Conservation (phyloP, 2,888 invertebrate genomes). For the Mechanitis mazaeus region DNA sequence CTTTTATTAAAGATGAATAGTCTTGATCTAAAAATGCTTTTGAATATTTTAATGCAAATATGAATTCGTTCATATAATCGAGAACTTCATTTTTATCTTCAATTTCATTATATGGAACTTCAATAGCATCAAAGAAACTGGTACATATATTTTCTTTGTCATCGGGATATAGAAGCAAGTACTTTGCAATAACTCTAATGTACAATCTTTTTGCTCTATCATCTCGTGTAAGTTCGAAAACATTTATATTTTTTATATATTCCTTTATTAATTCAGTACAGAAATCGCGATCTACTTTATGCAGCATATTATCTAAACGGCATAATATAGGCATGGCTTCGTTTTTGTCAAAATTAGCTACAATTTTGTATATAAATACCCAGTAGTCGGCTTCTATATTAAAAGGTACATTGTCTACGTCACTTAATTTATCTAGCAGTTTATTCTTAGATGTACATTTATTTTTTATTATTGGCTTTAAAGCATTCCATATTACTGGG, state of each 20-base stretch:
- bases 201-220: constrained; percentile 26
- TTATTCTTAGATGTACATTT: constrained; percentile 30
- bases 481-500: constrained; percentile 41
- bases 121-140: constrained; percentile 40
- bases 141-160: constrained; percentile 37
- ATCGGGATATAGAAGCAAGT: constrained; percentile 39
- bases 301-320: constrained; percentile 36
- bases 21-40: constrained; percentile 40
- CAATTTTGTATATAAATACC: constrained; percentile 35
- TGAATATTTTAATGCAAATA: constrained; percentile 40
- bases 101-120: constrained; percentile 21
- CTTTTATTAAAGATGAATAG: constrained; percentile 40
- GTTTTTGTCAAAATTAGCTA: constrained; percentile 29
- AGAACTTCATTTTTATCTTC: constrained; percentile 13
- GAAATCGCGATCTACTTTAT: constrained; percentile 33
- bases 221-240: constrained; percentile 21
- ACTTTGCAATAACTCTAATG: constrained; percentile 43
- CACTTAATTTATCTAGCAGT: constrained; percentile 20
- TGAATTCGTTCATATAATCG: constrained; percentile 34
- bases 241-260: constrained; percentile 31
- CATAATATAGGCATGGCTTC: constrained; percentile 33
- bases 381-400: constrained; percentile 44
- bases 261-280: constrained; percentile 31
- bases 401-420: constrained; percentile 35
- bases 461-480: constrained; percentile 38